Conservation (phyloP, 1,140 invertebrate genomes). For the Belonocnema kinseyi region DNA sequence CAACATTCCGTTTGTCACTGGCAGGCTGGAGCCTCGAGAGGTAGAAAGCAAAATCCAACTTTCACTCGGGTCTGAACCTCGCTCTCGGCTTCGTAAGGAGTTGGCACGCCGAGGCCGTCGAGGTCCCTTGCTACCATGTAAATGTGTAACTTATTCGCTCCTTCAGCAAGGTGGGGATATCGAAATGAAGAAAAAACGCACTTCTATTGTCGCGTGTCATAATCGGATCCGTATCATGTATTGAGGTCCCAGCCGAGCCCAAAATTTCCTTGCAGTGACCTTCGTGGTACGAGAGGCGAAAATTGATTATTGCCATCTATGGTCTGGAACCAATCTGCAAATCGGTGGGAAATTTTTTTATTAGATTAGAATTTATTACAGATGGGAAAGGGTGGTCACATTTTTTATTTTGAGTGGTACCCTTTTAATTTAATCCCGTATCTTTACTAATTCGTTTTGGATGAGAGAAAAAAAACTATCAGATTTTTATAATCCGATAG, state of each 20-base stretch:
- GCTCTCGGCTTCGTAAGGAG: constrained; percentile 56
- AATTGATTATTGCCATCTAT: no score
- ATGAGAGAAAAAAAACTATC: no score
- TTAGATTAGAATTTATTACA: no score
- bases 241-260: neutral
- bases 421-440: no score
- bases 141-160: constrained; percentile 4
- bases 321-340: no score
- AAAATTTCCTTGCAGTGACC: constrained; percentile 30
- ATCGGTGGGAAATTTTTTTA: no score
- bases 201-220: constrained; percentile 24
- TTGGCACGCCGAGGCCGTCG: constrained; percentile 71
- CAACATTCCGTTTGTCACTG: constrained; percentile 68
- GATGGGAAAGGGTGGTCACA: no score
- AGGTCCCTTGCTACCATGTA: constrained; percentile 45
- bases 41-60: constrained; percentile 75
- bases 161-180: constrained; percentile 23
- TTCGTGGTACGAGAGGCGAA: neutral
- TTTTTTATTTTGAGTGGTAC: no score
- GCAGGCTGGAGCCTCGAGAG: constrained; percentile 51
- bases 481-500: no score
- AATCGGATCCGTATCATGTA: constrained; percentile 27
- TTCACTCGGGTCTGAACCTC: constrained; percentile 63
- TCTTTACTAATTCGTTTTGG: no score
- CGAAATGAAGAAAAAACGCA: constrained; percentile 32